These are phyloP conservation scores for Serranus cabrilla DNA, from an alignment of 2,797 vertebrate genomes.

Conservation along the genomic window DNA sequence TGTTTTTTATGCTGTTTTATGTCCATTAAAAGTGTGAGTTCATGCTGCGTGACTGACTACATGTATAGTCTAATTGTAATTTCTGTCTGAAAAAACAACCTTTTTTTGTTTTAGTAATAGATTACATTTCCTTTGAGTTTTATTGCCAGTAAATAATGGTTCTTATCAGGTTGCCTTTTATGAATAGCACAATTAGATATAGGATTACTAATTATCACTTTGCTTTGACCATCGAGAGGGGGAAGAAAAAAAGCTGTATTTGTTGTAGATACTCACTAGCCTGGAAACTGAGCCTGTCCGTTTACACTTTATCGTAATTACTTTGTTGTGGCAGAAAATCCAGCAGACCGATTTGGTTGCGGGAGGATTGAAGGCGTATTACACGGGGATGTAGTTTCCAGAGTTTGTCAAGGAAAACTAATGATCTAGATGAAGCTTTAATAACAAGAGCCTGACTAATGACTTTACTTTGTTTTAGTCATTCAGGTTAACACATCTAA, in stretches of 20 bases:
- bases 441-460: neutral
- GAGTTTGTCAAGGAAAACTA: neutral
- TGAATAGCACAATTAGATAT: slow-evolving; percentile 84
- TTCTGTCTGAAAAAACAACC: neutral
- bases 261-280: slow-evolving; percentile 79
- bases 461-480: slow-evolving; percentile 15
- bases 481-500: neutral
- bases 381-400: neutral
- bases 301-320: slow-evolving; percentile 53
- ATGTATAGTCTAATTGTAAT: slow-evolving; percentile 4
- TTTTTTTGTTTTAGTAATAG: slow-evolving; percentile 61
- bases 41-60: neutral
- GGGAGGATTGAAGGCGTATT: slow-evolving; percentile 15
- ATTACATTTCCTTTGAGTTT: slow-evolving; percentile 65
- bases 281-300: slow-evolving; percentile 66
- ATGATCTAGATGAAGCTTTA: slow-evolving; percentile 3
- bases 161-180: slow-evolving; percentile 85
- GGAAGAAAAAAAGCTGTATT: slow-evolving; percentile 52
- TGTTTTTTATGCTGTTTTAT: neutral
- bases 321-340: slow-evolving; percentile 42
- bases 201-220: slow-evolving; percentile 85
- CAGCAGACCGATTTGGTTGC: slow-evolving; percentile 10
- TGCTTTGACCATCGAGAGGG: slow-evolving; percentile 66
- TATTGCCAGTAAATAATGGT: slow-evolving; percentile 75
- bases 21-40: slow-evolving; percentile 2